A percentile compares a stretch with the other conserved stretches of the same genome.
Conservation (phyloP, 2,797 vertebrate genomes). For the Phalloptychus januarius region DNA sequence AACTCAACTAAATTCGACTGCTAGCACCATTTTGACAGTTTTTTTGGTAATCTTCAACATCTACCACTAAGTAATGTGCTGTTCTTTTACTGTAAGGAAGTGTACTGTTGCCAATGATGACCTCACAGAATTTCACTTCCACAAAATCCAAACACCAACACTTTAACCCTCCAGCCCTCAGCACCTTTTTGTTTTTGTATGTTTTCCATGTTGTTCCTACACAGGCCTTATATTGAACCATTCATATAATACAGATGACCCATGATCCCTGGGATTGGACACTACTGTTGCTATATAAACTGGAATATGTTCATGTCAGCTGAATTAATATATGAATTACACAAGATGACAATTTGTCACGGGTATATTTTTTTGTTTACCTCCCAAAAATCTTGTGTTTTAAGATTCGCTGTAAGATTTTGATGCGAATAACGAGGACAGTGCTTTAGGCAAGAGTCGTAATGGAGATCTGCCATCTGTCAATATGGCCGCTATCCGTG, state of each 20-base stretch:
- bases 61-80: neutral
- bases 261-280: neutral
- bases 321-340: neutral
- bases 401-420: slow-evolving; percentile 25
- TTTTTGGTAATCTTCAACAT: neutral
- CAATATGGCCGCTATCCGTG: slow-evolving; percentile 26
- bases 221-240: neutral
- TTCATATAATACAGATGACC: neutral
- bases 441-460: slow-evolving; percentile 51
- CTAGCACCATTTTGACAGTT: neutral
- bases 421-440: slow-evolving; percentile 53
- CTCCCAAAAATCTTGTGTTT: neutral
- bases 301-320: neutral
- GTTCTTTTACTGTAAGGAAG: neutral
- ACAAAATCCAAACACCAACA: neutral
- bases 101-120: neutral
- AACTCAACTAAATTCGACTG: neutral
- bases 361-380: neutral
- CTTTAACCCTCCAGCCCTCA: neutral
- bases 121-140: neutral
- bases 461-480: slow-evolving; percentile 59
- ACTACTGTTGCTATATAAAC: neutral
- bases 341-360: neutral
- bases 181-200: neutral
- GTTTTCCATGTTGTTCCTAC: neutral